Percentiles rank a stretch among this genome's conserved stretches.
These are phyloP conservation scores for Microcebus murinus DNA, from an alignment of 2,113 vertebrate genomes.

Conservation along the genomic window DNA sequence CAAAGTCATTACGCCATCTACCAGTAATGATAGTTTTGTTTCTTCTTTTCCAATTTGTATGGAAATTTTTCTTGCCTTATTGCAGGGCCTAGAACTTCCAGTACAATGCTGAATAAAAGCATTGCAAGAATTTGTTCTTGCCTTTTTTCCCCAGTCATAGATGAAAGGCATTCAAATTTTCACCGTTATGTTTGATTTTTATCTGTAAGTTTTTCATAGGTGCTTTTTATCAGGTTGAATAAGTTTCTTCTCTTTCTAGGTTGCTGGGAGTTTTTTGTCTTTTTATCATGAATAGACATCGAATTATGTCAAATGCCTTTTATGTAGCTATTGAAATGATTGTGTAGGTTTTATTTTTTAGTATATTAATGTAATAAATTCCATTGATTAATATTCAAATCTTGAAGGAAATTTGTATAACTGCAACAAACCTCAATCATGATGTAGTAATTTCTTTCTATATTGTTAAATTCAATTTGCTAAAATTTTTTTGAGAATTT, in stretches of 20 bases:
- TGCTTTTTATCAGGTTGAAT: background rate
- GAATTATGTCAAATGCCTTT: background rate
- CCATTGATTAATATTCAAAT: background rate
- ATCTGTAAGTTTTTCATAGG: background rate
- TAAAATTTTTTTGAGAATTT: slow-evolving; percentile 27
- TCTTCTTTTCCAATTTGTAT: background rate
- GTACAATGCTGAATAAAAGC: background rate
- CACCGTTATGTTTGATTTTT: background rate
- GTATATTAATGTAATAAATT: background rate
- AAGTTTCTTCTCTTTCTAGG: background rate
- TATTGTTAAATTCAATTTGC: background rate
- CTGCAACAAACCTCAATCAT: background rate
- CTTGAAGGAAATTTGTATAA: background rate
- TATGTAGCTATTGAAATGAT: background rate
- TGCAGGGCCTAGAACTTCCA: background rate
- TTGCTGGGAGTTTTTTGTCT: background rate
- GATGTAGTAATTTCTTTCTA: background rate
- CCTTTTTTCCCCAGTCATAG: background rate
- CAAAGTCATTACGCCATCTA: background rate
- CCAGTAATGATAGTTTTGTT: background rate
- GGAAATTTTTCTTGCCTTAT: slow-evolving; percentile 23
- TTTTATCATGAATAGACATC: background rate
- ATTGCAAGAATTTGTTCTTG: background rate
- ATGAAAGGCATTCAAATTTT: background rate
- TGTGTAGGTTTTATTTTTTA: background rate